Evolutionary conservation across 2,888 invertebrate genomes (phyloP), one percentile per base, ranked within the genome.

Genomic region (Drosophila bunnanda): DNA sequence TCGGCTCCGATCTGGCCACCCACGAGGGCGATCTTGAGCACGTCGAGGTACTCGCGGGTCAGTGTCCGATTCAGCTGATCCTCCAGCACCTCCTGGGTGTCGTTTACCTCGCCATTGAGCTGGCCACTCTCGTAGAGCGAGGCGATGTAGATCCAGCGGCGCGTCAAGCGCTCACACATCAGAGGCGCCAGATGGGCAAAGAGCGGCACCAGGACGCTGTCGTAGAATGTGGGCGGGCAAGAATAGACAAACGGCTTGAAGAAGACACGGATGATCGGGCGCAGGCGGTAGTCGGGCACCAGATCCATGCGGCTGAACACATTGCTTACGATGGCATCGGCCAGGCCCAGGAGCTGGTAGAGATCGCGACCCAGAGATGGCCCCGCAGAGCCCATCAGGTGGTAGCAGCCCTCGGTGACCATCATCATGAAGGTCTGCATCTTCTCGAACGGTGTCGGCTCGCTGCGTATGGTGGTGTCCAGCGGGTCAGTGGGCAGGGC

Each of bases 1-100:
- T 91, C 91, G 0, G 88, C 83, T 0, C 90, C 91, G 92, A 94
- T 72, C 92, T 94, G 79, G 91, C 96, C 96, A 36, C 96, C 96
- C 28, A 97, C 95, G 6, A 97, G 91, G 2, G 95, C 96, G 30
- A 94, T 94, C 93, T 95, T 95, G 28, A 98, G 92, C 2, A 98
- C 94, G 81, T 98, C 98, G 30, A 98, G 92, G 90, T 98, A 97
- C 91, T 98, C 98, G 69, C 97, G 94, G 0, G 98, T 97, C 61
- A 98, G 93, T 66, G 96, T 96, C 66, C 98, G 93, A 71, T 97
- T 96, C 54, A 98, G 93, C 93, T 97, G 96, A 87, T 97, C 97
- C 88, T 97, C 96, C 2, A 97, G 93, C 2, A 97, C 96, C 91
- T 97, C 97, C 90, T 96, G 96, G 1, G 86, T 86, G 39, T 86